These are phyloP conservation scores for Brachionichthys hirsutus DNA, from an alignment of 2,113 vertebrate genomes.

Conservation along the genomic window DNA sequence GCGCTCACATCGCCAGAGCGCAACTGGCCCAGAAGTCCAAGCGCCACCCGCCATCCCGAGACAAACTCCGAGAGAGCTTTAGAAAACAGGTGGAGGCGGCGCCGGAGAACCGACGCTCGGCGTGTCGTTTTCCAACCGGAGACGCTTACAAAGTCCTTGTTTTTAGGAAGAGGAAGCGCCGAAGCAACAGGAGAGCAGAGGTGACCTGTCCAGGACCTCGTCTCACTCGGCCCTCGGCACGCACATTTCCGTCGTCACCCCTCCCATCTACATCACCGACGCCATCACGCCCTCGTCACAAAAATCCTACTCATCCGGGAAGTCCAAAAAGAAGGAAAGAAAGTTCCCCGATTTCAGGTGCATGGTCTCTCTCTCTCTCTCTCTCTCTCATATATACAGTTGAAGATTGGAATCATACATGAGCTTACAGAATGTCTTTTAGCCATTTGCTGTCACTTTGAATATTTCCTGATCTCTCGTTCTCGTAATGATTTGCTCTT, in stretches of 20 bases:
- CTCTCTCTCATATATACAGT: not conserved
- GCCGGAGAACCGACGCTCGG: not conserved
- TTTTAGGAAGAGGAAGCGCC: constrained; percentile 65
- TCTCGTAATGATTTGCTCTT: not conserved
- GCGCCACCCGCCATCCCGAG: constrained; percentile 85
- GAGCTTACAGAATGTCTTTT: too few species aligned
- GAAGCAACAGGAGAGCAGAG: constrained; percentile 65
- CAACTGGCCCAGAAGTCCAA: constrained; percentile 88
- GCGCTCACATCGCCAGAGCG: constrained; percentile 86
- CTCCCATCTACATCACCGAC: constrained; percentile 70
- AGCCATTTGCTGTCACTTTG: too few species aligned
- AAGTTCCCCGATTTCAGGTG: constrained; percentile 90
- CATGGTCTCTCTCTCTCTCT: not conserved
- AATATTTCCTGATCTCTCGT: not conserved
- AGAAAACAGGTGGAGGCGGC: constrained; percentile 53
- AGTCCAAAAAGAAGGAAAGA: constrained; percentile 84
- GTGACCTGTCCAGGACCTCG: constrained; percentile 75
- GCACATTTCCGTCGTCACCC: constrained; percentile 67
- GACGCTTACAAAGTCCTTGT: not conserved
- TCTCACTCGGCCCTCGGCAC: constrained; percentile 71
- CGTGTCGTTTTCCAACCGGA: not conserved
- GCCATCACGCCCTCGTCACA: constrained; percentile 44
- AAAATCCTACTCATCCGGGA: constrained; percentile 77
- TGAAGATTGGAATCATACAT: too few species aligned
- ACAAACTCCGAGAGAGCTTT: constrained; percentile 83